Conservation (phyloP, 2,113 vertebrate species). For the Phodopus roborovskii region DNA sequence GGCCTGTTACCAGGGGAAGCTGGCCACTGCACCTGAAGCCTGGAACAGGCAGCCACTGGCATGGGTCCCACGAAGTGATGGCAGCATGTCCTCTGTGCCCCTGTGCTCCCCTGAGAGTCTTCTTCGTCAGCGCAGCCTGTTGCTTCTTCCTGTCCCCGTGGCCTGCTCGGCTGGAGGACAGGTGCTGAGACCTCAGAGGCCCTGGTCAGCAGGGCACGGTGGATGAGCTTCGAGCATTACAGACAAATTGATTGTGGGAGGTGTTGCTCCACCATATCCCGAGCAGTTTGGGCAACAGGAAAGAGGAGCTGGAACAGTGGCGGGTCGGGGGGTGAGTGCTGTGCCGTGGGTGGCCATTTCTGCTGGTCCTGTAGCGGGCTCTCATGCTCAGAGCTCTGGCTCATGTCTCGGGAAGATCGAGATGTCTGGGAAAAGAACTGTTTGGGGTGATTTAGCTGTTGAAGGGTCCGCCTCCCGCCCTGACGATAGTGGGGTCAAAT, state of each 20-base stretch:
- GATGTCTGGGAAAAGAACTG: too few relatives aligned
- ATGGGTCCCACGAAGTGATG: not conserved
- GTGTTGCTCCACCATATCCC: accelerated
- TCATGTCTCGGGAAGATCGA: not conserved
- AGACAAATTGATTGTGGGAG: accelerated
- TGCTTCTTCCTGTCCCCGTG: not conserved
- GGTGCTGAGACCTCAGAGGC: not conserved
- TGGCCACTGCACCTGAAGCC: not conserved
- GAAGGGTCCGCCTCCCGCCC: not conserved
- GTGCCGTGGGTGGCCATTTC: not conserved
- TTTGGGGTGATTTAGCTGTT: not conserved
- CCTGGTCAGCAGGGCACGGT: not conserved
- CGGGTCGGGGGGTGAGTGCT: accelerated
- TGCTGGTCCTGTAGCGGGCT: not conserved
- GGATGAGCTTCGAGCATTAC: too few relatives aligned
- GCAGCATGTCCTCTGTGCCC: not conserved
- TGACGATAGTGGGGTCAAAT: not conserved
- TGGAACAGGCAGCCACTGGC: not conserved
- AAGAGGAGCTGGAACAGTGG: too few relatives aligned
- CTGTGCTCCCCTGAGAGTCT: not conserved
- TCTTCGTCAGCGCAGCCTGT: too few relatives aligned
- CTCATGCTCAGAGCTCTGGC: accelerated
- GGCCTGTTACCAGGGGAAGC: not conserved
- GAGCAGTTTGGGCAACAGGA: not conserved
- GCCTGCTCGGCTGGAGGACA: too few relatives aligned